Conservation (phyloP, 2,888 invertebrate species). For the Lydus trimaculatus region DNA sequence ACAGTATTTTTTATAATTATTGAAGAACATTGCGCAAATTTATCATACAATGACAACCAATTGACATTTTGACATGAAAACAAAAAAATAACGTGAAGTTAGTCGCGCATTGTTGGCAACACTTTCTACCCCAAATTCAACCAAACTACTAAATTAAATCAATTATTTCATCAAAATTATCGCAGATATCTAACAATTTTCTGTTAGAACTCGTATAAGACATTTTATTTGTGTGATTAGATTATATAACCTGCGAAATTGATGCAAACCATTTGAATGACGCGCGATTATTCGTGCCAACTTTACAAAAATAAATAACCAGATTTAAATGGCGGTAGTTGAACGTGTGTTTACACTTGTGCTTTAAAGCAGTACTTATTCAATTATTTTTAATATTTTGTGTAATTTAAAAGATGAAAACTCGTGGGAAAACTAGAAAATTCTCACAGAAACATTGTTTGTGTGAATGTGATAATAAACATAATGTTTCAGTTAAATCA, state of each 20-base stretch:
- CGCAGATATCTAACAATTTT: no score
- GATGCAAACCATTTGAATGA: background rate
- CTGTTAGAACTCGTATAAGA: no score
- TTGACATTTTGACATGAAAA: background rate
- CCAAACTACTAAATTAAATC: background rate
- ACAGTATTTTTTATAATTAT: background rate
- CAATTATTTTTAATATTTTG: background rate
- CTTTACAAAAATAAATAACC: background rate
- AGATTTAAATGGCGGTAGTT: constrained; percentile 1
- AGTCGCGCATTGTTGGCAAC: background rate
- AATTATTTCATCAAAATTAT: background rate
- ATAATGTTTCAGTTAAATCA: background rate
- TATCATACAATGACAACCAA: background rate
- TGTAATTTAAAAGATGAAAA: background rate
- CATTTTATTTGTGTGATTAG: no score
- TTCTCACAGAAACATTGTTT: background rate
- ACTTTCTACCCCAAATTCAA: background rate
- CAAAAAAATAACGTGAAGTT: background rate
- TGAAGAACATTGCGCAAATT: background rate
- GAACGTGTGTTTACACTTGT: background rate
- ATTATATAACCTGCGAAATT: background rate
- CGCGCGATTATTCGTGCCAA: background rate
- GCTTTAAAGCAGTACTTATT: background rate
- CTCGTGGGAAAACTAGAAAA: background rate
- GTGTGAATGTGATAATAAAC: background rate